A percentile compares a stretch with the other conserved stretches of the same genome.
Conservation (phyloP, 1,140 invertebrate species). For the Pseudomyrmex cubaensis region DNA sequence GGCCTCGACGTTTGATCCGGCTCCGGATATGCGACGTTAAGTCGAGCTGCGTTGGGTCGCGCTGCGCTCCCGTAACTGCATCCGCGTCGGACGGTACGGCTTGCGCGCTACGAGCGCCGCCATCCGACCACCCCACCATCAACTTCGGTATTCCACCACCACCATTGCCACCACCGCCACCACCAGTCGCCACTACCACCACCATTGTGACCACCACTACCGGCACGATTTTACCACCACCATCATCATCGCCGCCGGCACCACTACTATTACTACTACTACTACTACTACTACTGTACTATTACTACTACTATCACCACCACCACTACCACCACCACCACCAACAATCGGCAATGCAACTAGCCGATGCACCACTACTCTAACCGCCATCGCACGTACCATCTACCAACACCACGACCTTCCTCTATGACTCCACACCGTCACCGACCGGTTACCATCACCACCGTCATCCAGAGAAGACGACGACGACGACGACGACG, state of each 20-base stretch:
- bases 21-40: conserved; percentile 81
- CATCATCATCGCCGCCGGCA: conserved; percentile 65
- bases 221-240: conserved; percentile 2
- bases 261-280: conserved; percentile 29
- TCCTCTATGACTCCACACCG: conserved; percentile 56
- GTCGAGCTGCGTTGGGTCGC: conserved; percentile 84
- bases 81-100: conserved; percentile 82
- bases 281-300: conserved; percentile 33
- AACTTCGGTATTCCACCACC: conserved; percentile 51
- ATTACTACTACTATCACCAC: conserved; percentile 41
- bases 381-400: conserved; percentile 8
- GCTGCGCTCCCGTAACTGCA: conserved; percentile 86
- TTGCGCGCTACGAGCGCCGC: conserved; percentile 83
- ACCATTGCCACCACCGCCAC: conserved; percentile 51
- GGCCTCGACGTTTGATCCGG: conserved; percentile 77
- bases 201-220: conserved; percentile 52
- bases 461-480: conserved; percentile 32
- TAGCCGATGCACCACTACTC: conserved; percentile 32
- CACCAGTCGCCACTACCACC: conserved; percentile 56
- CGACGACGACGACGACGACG: conserved; percentile 40
- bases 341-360: conserved; percentile 54
- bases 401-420: conserved; percentile 52
- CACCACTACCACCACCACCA: conserved; percentile 30
- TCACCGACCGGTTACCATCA: conserved; percentile 62
- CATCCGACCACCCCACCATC: conserved; percentile 79